Conservation (phyloP, 2,888 invertebrate genomes). For the Spisula solida region DNA sequence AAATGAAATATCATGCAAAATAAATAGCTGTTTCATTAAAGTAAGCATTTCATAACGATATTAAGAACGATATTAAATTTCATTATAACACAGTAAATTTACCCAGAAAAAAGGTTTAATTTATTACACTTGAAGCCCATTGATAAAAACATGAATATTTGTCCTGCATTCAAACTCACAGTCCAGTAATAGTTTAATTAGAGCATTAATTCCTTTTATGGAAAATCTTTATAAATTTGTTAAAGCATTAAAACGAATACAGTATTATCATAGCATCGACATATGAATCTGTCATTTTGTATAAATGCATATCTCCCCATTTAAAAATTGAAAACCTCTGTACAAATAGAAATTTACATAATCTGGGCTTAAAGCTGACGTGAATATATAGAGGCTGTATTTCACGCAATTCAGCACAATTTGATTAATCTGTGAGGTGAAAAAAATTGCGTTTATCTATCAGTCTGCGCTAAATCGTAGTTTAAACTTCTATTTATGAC, state of each 20-base stretch:
- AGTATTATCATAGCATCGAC: not conserved
- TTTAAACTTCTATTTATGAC: not conserved
- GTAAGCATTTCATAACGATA: too few relatives aligned
- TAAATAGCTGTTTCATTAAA: not conserved
- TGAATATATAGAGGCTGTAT: not conserved
- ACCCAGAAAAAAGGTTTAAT: not conserved
- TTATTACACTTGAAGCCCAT: not conserved
- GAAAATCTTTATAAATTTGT: not conserved
- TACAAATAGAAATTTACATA: slow-evolving; percentile 18
- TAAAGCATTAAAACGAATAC: slow-evolving; percentile 1
- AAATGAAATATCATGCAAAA: not conserved
- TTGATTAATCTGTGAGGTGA: not conserved
- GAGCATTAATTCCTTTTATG: not conserved
- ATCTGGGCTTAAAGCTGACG: not conserved
- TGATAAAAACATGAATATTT: not conserved
- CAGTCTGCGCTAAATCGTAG: not conserved
- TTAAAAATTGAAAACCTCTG: not conserved
- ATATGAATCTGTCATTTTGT: not conserved
- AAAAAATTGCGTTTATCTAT: not conserved
- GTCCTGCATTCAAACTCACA: not conserved
- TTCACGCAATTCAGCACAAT: slow-evolving; percentile 19
- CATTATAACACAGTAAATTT: not conserved
- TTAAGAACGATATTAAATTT: too few relatives aligned
- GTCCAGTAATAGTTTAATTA: not conserved
- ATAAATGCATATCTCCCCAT: not conserved